Percentiles rank a stretch among this genome's conserved stretches.
phyloP scores from a whole-genome alignment of 2,888 invertebrate species.

The Mimachlamys varia region DNA sequence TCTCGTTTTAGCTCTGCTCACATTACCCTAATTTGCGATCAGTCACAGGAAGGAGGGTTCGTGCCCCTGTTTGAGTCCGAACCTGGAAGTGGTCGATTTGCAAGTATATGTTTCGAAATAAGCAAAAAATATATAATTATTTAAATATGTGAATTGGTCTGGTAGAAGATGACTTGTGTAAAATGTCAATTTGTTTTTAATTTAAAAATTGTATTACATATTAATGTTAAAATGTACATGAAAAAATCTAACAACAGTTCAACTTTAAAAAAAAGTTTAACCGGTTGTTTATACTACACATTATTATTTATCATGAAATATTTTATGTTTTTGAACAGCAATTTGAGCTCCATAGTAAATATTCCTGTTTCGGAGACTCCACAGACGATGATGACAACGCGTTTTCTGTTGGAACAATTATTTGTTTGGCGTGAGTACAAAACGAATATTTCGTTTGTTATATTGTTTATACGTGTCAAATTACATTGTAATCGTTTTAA shows the following conservation, averaged over 20 bases:
- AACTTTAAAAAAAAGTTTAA: no score
- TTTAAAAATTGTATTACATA: no score
- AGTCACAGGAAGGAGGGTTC: background rate
- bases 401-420: background rate
- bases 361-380: background rate
- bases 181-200: no score
- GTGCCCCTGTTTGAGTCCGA: background rate
- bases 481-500: no score
- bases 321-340: background rate
- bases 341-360: constrained; percentile 29
- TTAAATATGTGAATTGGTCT: no score
- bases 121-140: no score
- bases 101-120: background rate
- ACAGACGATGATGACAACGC: background rate
- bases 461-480: no score
- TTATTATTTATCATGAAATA: no score
- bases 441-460: background rate
- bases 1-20: background rate
- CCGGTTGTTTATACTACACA: no score
- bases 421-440: background rate
- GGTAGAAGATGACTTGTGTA: no score
- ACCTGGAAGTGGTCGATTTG: constrained; percentile 11
- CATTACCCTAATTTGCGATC: background rate
- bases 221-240: no score
- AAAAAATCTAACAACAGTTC: no score